Conservation (phyloP, 1,140 invertebrate species). For the Meloidogyne exigua region DNA sequence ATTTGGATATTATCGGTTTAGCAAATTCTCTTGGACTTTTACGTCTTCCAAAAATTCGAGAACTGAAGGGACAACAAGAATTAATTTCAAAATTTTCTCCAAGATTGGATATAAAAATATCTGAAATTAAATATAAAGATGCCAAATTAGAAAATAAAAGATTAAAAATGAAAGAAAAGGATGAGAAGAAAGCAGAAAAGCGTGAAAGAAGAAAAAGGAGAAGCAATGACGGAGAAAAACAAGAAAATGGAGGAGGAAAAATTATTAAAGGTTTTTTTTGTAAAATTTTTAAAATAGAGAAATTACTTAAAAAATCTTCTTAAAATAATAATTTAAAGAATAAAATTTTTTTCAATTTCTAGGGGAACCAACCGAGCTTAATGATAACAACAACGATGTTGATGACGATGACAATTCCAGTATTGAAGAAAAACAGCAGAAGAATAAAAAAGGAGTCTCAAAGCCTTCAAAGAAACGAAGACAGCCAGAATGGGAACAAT, state of each 20-base stretch:
- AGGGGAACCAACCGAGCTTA: not conserved
- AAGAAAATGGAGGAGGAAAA: not conserved
- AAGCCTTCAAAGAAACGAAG: slow-evolving; percentile 1
- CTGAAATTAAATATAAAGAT: slow-evolving; percentile 42
- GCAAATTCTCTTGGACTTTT: slow-evolving; percentile 47
- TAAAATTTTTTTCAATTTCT: too few relatives aligned
- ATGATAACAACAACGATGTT: slow-evolving; percentile 23
- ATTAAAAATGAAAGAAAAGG: slow-evolving; percentile 1
- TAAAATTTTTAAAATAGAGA: not conserved
- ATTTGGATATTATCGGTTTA: slow-evolving; percentile 46
- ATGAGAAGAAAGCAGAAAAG: not conserved
- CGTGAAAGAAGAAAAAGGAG: not conserved
- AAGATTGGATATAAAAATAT: slow-evolving; percentile 35
- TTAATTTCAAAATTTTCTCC: slow-evolving; percentile 35
- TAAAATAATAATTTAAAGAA: too few relatives aligned
- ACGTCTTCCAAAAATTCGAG: slow-evolving; percentile 40
- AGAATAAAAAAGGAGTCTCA: not conserved
- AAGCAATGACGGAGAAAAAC: not conserved
- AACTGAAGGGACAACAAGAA: slow-evolving; percentile 33
- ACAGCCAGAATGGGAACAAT: slow-evolving; percentile 44
- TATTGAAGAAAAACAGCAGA: not conserved
- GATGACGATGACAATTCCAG: not conserved
- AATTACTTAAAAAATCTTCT: too few relatives aligned
- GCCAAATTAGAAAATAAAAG: slow-evolving; percentile 29
- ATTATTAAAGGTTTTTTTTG: not conserved